Evolutionary conservation across 35 echinoderm and acorn worm genomes (phyloP), one percentile per base, ranked within the genome.

Genomic region (Hemicentrotus pulcherrimus): DNA sequence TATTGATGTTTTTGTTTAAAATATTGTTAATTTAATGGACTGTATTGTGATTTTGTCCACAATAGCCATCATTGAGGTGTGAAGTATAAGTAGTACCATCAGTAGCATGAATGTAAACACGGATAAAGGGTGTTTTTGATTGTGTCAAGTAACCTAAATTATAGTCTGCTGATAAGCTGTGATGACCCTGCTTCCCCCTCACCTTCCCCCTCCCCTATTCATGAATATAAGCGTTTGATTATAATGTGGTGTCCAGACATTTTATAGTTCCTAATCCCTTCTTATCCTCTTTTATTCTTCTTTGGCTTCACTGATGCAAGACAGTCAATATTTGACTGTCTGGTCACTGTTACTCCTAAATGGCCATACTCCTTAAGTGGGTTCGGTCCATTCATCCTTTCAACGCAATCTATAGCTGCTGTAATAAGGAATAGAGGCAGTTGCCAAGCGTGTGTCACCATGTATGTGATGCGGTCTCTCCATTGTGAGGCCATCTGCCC

Each of bases 311-410:
- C 65, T 78, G 65, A 78, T 78, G 65, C 65, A 78, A 78, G 65
- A 78, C 61, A 24, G 61, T 70, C 61, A 70, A 70, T 70, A 70
- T 70, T 70, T 70, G 65, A 78, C n/a, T 78, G 65, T 78, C 65
- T 78, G 65, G 65, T 78, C 65, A 28, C 28, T n/a, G 22, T 22
- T 78, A 78, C 65, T n/a, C 28, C 6, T 28, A 78, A 78, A 78
- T 78, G 65, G 65, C 65, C 19, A 28, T 78, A 78, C 28, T 55
- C 50, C 12, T 78, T 28, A n/a, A 78, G 65, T 78, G 65, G 65
- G 65, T 78, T 55, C n/a, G 65, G 24, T 78, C 65, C 65, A 55
- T 55, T 55, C 50, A 78, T 78, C 65, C 24, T 78, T 78, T 28
- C 65, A 71, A 71, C 14, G 61, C 24, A 71, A 19, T 78, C 5